Conservation (phyloP, 2,888 invertebrate genomes). For the Trichopria drosophilae region DNA sequence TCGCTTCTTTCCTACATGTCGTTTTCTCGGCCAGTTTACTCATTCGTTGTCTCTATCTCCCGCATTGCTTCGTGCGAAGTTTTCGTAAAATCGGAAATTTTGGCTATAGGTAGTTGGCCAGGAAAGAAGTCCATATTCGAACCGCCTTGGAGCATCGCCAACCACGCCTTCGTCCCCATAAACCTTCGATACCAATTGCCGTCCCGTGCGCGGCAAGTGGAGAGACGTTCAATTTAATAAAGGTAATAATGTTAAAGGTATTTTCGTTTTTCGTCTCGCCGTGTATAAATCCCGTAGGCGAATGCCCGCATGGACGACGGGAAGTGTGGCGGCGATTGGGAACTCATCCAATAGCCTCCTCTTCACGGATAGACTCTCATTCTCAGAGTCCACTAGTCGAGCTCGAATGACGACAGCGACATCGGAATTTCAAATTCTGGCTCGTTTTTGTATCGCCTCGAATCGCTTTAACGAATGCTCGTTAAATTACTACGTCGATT, state of each 20-base stretch:
- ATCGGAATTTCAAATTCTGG: slow-evolving; percentile 32
- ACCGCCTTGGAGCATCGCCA: slow-evolving; percentile 45
- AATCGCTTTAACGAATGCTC: slow-evolving; percentile 51
- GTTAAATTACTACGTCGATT: slow-evolving; percentile 47
- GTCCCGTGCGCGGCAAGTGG: slow-evolving; percentile 36
- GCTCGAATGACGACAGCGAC: slow-evolving; percentile 24
- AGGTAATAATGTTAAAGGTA: slow-evolving; percentile 56
- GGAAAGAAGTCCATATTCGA: slow-evolving; percentile 33
- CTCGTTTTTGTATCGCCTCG: slow-evolving; percentile 31
- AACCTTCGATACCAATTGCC: slow-evolving; percentile 43
- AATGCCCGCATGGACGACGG: slow-evolving; percentile 36
- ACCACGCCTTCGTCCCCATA: slow-evolving; percentile 48
- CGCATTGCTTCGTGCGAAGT: slow-evolving; percentile 16
- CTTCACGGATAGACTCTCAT: slow-evolving; percentile 20
- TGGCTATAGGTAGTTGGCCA: slow-evolving; percentile 30
- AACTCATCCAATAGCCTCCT: slow-evolving; percentile 52
- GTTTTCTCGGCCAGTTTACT: too few species aligned
- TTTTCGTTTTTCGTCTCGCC: slow-evolving; percentile 46
- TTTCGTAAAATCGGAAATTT: slow-evolving; percentile 33
- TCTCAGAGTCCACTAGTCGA: slow-evolving; percentile 28
- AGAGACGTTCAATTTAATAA: slow-evolving; percentile 55
- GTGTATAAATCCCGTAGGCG: slow-evolving; percentile 41
- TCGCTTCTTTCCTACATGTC: too few species aligned
- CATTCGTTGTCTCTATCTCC: slow-evolving; percentile 11
- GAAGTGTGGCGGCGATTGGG: slow-evolving; percentile 56